Percentiles rank a stretch among this genome's conserved stretches.
Conservation (phyloP, 2,797 vertebrate species). For the Limosa lapponica region DNA sequence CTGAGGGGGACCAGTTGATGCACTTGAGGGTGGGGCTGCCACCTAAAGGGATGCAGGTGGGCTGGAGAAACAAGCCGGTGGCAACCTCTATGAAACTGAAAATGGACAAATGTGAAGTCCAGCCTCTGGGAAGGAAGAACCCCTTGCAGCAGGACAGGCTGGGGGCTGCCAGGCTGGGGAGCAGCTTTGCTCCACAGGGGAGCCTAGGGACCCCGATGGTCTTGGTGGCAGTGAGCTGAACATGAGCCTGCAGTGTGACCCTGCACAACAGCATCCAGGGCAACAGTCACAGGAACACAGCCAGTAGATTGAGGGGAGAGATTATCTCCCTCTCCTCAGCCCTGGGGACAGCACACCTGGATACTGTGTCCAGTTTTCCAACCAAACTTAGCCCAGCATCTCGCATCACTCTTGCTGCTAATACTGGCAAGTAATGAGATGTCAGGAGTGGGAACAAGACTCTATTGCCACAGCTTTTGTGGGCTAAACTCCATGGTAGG, state of each 20-base stretch:
- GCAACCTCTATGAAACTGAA: neutral
- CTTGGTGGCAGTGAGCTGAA: neutral
- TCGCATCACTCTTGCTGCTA: neutral
- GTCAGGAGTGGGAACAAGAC: neutral
- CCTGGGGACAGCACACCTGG: neutral
- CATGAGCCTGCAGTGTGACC: neutral
- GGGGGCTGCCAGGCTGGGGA: neutral
- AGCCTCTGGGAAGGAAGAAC: neutral
- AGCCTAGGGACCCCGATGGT: neutral
- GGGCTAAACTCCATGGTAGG: neutral
- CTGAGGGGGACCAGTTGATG: neutral
- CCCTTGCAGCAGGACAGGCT: neutral
- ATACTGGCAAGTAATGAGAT: neutral
- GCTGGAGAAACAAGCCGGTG: neutral
- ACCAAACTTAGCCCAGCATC: neutral
- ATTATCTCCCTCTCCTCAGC: neutral
- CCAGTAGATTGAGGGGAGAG: neutral
- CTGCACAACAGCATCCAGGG: neutral
- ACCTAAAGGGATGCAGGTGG: neutral
- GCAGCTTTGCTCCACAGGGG: neutral
- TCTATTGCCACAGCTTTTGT: neutral
- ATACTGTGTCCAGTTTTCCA: neutral
- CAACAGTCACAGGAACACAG: neutral
- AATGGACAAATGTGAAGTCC: neutral
- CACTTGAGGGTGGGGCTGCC: neutral